phyloP scores from a whole-genome alignment of 2,888 invertebrate species.

The Melanostoma scalare region DNA sequence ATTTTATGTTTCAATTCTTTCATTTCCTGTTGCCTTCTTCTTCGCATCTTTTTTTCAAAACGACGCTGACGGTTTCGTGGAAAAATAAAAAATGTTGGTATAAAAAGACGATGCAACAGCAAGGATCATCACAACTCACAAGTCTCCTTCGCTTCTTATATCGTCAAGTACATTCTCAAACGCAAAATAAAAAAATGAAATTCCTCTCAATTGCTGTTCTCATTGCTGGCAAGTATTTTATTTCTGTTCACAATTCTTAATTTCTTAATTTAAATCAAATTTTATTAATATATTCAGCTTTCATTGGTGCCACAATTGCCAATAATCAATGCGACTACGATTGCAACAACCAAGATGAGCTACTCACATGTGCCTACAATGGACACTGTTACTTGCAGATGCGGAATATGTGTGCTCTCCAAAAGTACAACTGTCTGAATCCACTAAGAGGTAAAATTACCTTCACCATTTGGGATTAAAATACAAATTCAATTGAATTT shows the following conservation, averaged over 20 bases:
- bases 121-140: constrained; percentile 32
- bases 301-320: constrained; percentile 17
- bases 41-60: too few species aligned
- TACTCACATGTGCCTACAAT: constrained; percentile 76
- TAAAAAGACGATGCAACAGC: neutral
- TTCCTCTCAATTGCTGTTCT: constrained; percentile 22
- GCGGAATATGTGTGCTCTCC: constrained; percentile 75
- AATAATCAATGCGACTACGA: constrained; percentile 74
- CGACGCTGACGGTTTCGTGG: neutral
- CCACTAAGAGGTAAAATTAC: constrained; percentile 70
- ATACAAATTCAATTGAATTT: neutral
- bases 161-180: neutral
- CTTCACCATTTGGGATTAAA: neutral
- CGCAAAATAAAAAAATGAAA: constrained; percentile 46
- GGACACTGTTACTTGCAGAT: constrained; percentile 77
- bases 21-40: too few species aligned
- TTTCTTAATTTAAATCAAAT: too few species aligned
- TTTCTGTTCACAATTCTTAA: neutral
- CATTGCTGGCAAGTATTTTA: constrained; percentile 28
- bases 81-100: neutral
- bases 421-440: constrained; percentile 77
- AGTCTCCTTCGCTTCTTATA: neutral
- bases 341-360: constrained; percentile 74
- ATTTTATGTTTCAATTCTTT: too few species aligned
- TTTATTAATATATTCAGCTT: constrained; percentile 7